Evolutionary conservation across 2,888 invertebrate genomes (phyloP), one percentile per base, ranked within the genome.

Genomic region (Nematopogon swammerdamellus): DNA sequence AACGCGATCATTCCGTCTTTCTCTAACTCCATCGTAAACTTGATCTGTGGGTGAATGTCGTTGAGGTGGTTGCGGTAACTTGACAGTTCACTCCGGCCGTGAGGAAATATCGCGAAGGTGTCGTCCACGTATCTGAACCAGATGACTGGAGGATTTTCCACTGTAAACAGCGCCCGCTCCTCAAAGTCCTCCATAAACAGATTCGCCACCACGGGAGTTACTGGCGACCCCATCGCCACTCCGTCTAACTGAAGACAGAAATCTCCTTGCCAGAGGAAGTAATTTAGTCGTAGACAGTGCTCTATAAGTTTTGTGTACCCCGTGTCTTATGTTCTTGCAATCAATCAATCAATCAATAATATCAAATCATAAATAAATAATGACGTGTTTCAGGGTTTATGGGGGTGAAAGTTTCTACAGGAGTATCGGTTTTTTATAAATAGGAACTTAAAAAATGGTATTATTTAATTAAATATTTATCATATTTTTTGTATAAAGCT

Each of bases 1-100:
- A 57, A 46, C 42, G 45, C 11, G 4, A 36, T 14, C 3, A 8
- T 36, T 14, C 8, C 36, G 8, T 36, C 36, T 36, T 19, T 46
- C 54, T 59, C 57, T 8, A 45, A 46, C 45, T 56, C 55, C 47
- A 55, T 55, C 2, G 57, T 59, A 49, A 59, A 50, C 43, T 50
- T 47, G 11, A 50, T 50, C 16, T 45, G 29, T n/a, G 47, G 16
- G 44, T 53, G 53, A 18, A 51, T 48, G 14, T n/a, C 30, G 48
- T 57, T 58, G 2, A 55, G 44, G 16, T 50, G 50, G 3, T 47
- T 19, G 3, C 54, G 51, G 25, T 57, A 52, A 14, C 14, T 14
- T 8, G 8, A 8, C 11, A 36, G 36, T 8, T 36, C 11, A 36
- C 14, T 36, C 36, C 36, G 14, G 8, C 36, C 36, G n/a, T 36